A percentile compares a stretch with the other conserved stretches of the same genome.
Conservation (phyloP, 1,140 invertebrate species). For the Trypoxylus dichotomus region DNA sequence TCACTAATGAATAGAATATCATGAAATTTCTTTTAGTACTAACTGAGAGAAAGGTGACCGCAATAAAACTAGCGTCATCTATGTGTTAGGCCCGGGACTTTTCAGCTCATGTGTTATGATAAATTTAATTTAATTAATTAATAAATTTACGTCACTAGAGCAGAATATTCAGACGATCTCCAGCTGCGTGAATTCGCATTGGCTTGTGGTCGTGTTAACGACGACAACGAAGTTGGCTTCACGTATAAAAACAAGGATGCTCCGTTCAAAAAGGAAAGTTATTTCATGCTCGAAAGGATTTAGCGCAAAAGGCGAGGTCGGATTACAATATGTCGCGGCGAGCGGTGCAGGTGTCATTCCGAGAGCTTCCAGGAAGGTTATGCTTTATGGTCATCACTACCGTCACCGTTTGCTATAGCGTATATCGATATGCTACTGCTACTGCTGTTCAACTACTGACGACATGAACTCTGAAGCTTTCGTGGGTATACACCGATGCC, state of each 20-base stretch:
- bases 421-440: not conserved
- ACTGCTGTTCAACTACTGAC: not conserved
- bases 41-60: too few relatives aligned
- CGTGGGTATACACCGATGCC: not conserved
- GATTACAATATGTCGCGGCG: conserved; percentile 31
- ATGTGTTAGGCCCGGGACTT: too few relatives aligned
- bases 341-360: conserved; percentile 34
- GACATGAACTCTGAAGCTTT: not conserved
- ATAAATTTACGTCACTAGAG: too few relatives aligned
- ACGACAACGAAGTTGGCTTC: too few relatives aligned
- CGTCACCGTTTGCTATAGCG: not conserved
- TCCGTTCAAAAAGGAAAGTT: conserved; percentile 37
- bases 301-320: conserved; percentile 34
- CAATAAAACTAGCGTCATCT: too few relatives aligned
- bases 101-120: too few relatives aligned
- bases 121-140: too few relatives aligned
- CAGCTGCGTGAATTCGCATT: too few relatives aligned
- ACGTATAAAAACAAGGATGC: conserved; percentile 28
- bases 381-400: conserved; percentile 25
- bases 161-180: not conserved
- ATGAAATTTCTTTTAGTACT: too few relatives aligned
- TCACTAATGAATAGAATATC: too few relatives aligned
- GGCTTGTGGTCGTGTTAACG: too few relatives aligned
- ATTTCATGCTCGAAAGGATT: conserved; percentile 38
- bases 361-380: conserved; percentile 29